Base-by-base conservation (phyloP, 2,888 invertebrate genomes). In the Agonopterix heracliana region DNA sequence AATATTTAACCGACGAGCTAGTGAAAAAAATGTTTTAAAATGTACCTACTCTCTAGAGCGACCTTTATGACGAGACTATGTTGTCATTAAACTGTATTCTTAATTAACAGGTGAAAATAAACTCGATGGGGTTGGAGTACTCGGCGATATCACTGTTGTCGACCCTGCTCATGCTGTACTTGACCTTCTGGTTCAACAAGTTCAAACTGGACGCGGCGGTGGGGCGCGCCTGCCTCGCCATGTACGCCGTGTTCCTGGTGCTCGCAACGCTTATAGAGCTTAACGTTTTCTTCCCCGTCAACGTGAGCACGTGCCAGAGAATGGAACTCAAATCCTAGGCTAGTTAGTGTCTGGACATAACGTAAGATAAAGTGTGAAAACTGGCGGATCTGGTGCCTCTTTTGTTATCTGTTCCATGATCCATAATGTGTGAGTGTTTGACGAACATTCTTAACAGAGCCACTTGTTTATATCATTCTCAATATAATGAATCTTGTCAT, bases 251-350 rank as follows among this genome's bases (percentile, higher is more conserved):
- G 63, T 97, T 97, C 77, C 91, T 97, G 55, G 92, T 96, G 48
- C 90, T 97, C 60, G 96, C 97, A 48, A 96, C 95, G 57, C 90
- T 97, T 64, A 97, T 96, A 70, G 97, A 97, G 89, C 91, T 97
- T 68, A 97, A 97, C 82, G 95, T 96, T 57, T 97, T 97, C 92
- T 96, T 96, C 90, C 93, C 93, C 66, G 95, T 97, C 65, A 97
- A 96, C 86, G 90, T 95, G 63, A 96, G 96, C 61, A 95, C 96
- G 54, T 97, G 97, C 85, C 91, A 90, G 74, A 90, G 92, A 73
- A 75, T 66, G 62, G 85, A 86, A 71, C 74, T 84, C 53, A 80
- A 77, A 55, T 73, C 74, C 63, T 83, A 81, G 66, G 54, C 51
- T 53, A 68, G 54, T 50, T 53, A 68, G 68, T 71, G 71, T 56